These are phyloP conservation scores for Vanessa atalanta DNA, from an alignment of 1,140 invertebrate species.

Conservation along the genomic window DNA sequence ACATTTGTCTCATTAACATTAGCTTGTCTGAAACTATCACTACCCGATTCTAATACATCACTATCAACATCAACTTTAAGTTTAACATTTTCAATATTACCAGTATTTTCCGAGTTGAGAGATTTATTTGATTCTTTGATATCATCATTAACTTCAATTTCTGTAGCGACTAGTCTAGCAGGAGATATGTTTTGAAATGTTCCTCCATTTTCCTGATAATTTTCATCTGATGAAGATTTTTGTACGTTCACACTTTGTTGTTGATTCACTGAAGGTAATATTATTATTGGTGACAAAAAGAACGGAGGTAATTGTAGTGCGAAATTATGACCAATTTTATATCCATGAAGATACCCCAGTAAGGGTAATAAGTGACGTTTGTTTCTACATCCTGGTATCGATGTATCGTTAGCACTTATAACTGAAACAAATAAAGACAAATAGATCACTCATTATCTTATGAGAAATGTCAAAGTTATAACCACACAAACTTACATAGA, in stretches of 20 bases:
- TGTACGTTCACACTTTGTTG: constrained; percentile 47
- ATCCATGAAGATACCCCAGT: constrained; percentile 50
- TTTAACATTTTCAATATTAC: not conserved
- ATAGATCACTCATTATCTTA: not conserved
- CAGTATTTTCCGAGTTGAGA: not conserved
- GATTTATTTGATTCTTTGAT: not conserved
- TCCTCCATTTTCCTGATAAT: constrained; percentile 37
- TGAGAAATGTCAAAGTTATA: not conserved
- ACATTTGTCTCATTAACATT: constrained; percentile 15
- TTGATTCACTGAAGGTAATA: constrained; percentile 54
- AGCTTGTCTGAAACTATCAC: constrained; percentile 33
- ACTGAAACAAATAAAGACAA: constrained; percentile 38
- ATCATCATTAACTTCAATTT: constrained; percentile 1
- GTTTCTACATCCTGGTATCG: constrained; percentile 9
- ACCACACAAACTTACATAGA: constrained; percentile 12
- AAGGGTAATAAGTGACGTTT: constrained; percentile 42
- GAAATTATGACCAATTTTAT: constrained; percentile 49
- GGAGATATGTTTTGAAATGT: constrained; percentile 40
- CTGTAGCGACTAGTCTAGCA: constrained; percentile 35
- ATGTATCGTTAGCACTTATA: constrained; percentile 21
- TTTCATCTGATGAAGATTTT: constrained; percentile 37
- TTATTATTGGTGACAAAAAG: constrained; percentile 51
- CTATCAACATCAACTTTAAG: not conserved
- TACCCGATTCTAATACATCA: not conserved
- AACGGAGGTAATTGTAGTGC: constrained; percentile 47